Evolutionary conservation across 2,113 vertebrate species (phyloP).

Genomic region (Isurus oxyrinchus): DNA sequence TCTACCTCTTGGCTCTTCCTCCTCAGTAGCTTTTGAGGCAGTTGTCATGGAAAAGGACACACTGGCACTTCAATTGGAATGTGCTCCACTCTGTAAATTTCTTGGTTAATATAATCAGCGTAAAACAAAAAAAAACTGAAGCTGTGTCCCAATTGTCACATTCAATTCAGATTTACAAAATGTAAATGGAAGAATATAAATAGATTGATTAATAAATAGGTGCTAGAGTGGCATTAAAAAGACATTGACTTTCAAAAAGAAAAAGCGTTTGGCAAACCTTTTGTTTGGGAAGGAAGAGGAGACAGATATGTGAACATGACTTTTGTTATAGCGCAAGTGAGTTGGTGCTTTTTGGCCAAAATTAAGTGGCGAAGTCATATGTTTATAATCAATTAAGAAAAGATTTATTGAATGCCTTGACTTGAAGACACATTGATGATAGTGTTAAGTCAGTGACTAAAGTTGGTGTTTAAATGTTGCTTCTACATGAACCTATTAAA

Average conservation of each 20-base stretch:
- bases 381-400: background rate
- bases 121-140: background rate
- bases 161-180: background rate
- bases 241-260: background rate
- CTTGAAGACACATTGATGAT: background rate
- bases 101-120: background rate
- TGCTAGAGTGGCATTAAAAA: background rate
- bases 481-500: background rate
- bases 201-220: background rate
- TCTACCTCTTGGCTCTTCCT: background rate
- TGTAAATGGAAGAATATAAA: background rate
- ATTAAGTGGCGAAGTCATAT: background rate
- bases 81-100: background rate
- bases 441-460: background rate
- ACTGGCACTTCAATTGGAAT: background rate
- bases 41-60: background rate
- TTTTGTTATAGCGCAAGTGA: background rate
- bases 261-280: background rate
- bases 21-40: background rate
- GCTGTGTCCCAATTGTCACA: background rate
- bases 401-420: background rate
- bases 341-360: background rate
- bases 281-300: background rate
- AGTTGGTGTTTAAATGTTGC: constrained; percentile 26
- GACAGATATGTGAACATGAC: background rate